Percentiles rank a stretch among this genome's conserved stretches.
Conservation (phyloP, 2,888 invertebrate species). For the Temnothorax rugatulus region DNA sequence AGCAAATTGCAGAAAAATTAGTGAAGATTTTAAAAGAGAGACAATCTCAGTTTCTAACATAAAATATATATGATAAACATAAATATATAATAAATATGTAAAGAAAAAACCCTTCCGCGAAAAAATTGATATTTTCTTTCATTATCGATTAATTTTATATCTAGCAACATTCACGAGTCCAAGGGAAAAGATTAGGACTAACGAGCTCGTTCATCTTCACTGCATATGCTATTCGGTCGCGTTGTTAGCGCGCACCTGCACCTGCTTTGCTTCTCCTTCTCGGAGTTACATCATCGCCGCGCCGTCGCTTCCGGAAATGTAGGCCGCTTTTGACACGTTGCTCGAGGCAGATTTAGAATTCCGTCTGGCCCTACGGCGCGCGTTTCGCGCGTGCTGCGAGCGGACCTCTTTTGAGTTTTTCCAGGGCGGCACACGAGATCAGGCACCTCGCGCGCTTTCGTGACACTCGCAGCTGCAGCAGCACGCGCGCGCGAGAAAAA, state of each 20-base stretch:
- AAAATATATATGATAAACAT: not conserved
- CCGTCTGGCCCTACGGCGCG: slow-evolving; percentile 11
- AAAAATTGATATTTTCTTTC: not conserved
- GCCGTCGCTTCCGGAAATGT: slow-evolving; percentile 68
- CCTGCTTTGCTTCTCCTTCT: slow-evolving; percentile 63
- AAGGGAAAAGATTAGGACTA: not conserved
- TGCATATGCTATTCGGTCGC: slow-evolving; percentile 20
- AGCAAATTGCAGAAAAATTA: not conserved
- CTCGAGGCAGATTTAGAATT: slow-evolving; percentile 69
- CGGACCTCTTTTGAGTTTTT: slow-evolving; percentile 60
- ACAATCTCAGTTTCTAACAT: not conserved
- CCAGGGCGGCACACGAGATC: slow-evolving; percentile 53
- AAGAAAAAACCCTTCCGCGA: not conserved
- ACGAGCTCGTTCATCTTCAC: slow-evolving; percentile 36
- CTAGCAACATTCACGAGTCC: not conserved
- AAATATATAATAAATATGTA: not conserved
- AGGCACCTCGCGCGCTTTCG: slow-evolving; percentile 28
- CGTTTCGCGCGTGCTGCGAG: slow-evolving; percentile 22
- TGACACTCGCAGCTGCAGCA: slow-evolving; percentile 51
- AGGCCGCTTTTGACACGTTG: slow-evolving; percentile 67
- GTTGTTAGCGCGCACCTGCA: slow-evolving; percentile 60
- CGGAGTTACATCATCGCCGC: slow-evolving; percentile 63
- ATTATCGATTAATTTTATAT: not conserved
- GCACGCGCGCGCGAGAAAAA: slow-evolving; percentile 46
- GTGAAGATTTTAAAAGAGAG: not conserved